Conservation (phyloP, 2,113 vertebrate genomes). For the Podilymbus podiceps region DNA sequence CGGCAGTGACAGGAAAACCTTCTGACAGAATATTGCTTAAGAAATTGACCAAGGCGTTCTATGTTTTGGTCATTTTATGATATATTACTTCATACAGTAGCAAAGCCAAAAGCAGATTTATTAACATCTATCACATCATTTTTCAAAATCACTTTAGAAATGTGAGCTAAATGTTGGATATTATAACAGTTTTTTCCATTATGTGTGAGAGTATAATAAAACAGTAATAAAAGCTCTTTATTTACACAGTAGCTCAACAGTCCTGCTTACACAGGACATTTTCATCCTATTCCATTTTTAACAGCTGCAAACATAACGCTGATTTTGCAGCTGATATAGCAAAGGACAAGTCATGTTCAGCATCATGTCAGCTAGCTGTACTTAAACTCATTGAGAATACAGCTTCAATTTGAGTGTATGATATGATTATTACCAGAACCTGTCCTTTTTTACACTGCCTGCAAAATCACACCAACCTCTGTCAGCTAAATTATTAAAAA, state of each 20-base stretch:
- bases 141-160: not conserved
- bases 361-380: not conserved
- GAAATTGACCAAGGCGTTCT: not conserved
- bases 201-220: not conserved
- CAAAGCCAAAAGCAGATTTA: not conserved
- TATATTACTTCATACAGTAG: not conserved
- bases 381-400: not conserved
- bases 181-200: not conserved
- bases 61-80: not conserved
- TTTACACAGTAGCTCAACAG: not conserved
- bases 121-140: not conserved
- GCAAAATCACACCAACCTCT: not conserved
- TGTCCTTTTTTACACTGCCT: not conserved
- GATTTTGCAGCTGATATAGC: conserved; percentile 16
- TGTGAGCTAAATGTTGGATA: not conserved
- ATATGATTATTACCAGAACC: not conserved
- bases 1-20: not conserved
- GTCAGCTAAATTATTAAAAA: not conserved
- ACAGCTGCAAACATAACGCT: conserved; percentile 1
- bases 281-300: not conserved
- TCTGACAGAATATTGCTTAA: not conserved
- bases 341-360: not conserved
- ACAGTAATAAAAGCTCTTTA: not conserved
- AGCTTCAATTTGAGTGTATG: not conserved
- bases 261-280: conserved; percentile 18